Evolutionary conservation across 2,797 vertebrate species (phyloP), one percentile per base, ranked within the genome.

Genomic region (Bovichtus variegatus): DNA sequence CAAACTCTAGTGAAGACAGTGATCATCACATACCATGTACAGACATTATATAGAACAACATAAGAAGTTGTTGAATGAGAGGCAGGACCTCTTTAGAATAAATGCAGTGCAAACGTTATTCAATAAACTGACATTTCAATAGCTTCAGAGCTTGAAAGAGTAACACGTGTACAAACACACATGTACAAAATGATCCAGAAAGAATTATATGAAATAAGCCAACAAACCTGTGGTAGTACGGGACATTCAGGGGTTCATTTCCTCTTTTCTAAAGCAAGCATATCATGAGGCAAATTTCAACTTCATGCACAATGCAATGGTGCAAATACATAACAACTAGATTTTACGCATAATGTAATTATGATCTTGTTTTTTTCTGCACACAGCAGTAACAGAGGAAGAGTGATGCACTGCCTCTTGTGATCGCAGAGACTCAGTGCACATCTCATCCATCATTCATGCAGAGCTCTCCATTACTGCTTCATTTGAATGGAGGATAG

Each of bases 371-470:
- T 12, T 49, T 51, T 77, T 38, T 5, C 27, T 54, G 25, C 46
- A n/a, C 31, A 47, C 43, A 38, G 44, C 63, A 13, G 27, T 25
- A 64, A 43, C 41, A 27, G 23, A 19, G 55, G 41, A 62, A 68
- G 34, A 60, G 71, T 53, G 38, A 76, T 44, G 68, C 67, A 47
- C 51, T 64, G 68, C 69, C 34, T 75, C 53, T 7, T 53, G 59
- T 55, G 51, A 76, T 60, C 59, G 74, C 74, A 70, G 74, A 84
- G 81, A 87, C 83, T 89, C 85, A 43, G 76, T 36, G 63, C 78
- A 64, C 64, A 86, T 83, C 76, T 90, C 91, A 93, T 94, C 92
- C 89, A 94, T 94, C 92, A 93, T 91, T 90, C 89, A 92, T 93
- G 89, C 83, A 84, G 84, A 86, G 82, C 38, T 91, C 88, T 90